Conservation (phyloP, 2,888 invertebrate genomes). For the Lasioglossum lativentre region DNA sequence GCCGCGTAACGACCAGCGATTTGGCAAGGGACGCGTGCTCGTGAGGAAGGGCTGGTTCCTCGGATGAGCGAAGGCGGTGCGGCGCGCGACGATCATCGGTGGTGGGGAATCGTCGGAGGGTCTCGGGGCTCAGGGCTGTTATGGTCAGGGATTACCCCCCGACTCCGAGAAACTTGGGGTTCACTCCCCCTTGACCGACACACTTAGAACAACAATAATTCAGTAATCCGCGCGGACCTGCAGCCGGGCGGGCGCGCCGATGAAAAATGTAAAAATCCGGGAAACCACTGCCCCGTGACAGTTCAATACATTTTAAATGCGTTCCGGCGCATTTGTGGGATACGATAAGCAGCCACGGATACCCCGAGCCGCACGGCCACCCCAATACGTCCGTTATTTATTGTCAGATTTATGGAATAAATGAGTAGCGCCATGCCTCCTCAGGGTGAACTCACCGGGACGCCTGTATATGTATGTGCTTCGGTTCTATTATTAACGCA, state of each 20-base stretch:
- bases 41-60: constrained; percentile 34
- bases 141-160: constrained; percentile 69
- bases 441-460: constrained; percentile 32
- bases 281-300: constrained; percentile 82
- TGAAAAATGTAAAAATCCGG: constrained; percentile 84
- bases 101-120: constrained; percentile 8
- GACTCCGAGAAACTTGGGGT: constrained; percentile 52
- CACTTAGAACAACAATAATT: constrained; percentile 79
- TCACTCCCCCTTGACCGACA: constrained; percentile 72
- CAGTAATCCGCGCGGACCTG: constrained; percentile 79
- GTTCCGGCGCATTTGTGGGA: constrained; percentile 83
- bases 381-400: constrained; percentile 83
- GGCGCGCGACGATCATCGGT: not conserved
- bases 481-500: constrained; percentile 75
- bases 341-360: constrained; percentile 76
- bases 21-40: constrained; percentile 44
- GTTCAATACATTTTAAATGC: constrained; percentile 85
- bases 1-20: constrained; percentile 43
- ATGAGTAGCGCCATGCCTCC: constrained; percentile 72
- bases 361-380: constrained; percentile 36
- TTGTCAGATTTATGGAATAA: constrained; percentile 84
- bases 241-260: constrained; percentile 71
- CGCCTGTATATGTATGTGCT: constrained; percentile 49
- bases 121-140: constrained; percentile 48
- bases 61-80: not conserved